These are phyloP conservation scores for Crocallis elinguaria DNA, from an alignment of 2,888 invertebrate genomes.

Conservation along the genomic window DNA sequence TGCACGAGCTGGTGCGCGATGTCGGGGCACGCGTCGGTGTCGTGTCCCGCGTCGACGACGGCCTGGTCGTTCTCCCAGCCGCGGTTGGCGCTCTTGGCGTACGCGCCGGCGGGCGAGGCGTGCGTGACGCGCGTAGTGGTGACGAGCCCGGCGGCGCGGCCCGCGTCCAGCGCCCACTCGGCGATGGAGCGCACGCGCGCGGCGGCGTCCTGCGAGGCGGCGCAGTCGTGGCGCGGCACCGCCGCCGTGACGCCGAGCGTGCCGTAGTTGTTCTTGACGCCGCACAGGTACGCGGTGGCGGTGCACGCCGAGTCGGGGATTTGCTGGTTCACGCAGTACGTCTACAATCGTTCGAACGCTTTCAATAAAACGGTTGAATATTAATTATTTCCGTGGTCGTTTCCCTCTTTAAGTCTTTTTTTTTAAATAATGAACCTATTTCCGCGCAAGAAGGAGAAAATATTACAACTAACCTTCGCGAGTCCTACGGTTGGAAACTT, in stretches of 20 bases:
- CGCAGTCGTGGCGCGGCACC: constrained; percentile 85
- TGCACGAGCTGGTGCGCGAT: constrained; percentile 88
- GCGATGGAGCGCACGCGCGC: constrained; percentile 9
- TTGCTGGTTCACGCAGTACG: constrained; percentile 85
- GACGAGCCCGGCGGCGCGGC: constrained; percentile 62
- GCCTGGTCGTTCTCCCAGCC: constrained; percentile 88
- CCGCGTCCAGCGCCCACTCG: constrained; percentile 23
- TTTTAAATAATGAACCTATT: neutral
- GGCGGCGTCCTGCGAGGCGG: constrained; percentile 69
- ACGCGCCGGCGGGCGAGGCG: constrained; percentile 89
- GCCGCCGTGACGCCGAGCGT: constrained; percentile 87
- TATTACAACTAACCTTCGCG: constrained; percentile 37
- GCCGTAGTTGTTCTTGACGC: constrained; percentile 86
- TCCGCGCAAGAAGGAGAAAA: neutral
- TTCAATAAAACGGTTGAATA: too few species aligned
- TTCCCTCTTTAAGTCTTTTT: neutral
- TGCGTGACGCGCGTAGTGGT: constrained; percentile 91
- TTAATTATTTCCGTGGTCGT: too few species aligned
- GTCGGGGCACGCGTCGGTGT: constrained; percentile 83
- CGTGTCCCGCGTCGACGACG: constrained; percentile 63
- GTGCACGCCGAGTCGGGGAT: constrained; percentile 89
- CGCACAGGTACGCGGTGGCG: constrained; percentile 87
- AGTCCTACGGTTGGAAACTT: constrained; percentile 83
- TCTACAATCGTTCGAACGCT: constrained; percentile 56
- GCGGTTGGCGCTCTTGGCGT: constrained; percentile 87